Evolutionary conservation across 2,888 invertebrate genomes (phyloP).

Genomic region (Tupiocoris notatus): DNA sequence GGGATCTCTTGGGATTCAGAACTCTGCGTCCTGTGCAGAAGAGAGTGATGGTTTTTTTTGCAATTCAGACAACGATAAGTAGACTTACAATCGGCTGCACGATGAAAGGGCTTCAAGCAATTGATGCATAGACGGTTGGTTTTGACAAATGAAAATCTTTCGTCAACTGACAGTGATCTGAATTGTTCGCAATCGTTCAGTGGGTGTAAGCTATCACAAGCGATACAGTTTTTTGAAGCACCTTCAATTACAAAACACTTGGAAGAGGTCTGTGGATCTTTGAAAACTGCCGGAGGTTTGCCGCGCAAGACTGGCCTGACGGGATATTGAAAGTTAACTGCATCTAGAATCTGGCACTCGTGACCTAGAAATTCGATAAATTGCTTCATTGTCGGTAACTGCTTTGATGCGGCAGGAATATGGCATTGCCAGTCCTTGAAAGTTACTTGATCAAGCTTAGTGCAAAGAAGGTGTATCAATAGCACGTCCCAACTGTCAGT

Average conservation of each 20-base stretch:
- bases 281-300: neutral
- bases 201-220: neutral
- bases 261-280: neutral
- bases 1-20: neutral
- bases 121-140: slow-evolving; percentile 28
- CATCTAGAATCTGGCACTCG: slow-evolving; percentile 44
- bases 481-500: slow-evolving; percentile 49
- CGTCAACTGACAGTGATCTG: neutral
- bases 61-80: slow-evolving; percentile 24
- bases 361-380: slow-evolving; percentile 45
- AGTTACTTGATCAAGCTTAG: slow-evolving; percentile 49
- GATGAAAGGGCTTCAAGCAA: slow-evolving; percentile 27
- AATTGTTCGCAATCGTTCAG: neutral
- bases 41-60: slow-evolving; percentile 28
- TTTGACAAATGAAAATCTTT: slow-evolving; percentile 19
- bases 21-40: slow-evolving; percentile 24
- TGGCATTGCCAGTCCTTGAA: slow-evolving; percentile 47
- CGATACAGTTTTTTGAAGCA: neutral
- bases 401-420: slow-evolving; percentile 1
- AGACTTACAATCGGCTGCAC: slow-evolving; percentile 26
- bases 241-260: neutral
- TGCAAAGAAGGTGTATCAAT: slow-evolving; percentile 47
- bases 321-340: neutral
- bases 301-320: neutral
- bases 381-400: slow-evolving; percentile 38